phyloP scores from a whole-genome alignment of 1,140 invertebrate species.

The Bicyclus anynana region DNA sequence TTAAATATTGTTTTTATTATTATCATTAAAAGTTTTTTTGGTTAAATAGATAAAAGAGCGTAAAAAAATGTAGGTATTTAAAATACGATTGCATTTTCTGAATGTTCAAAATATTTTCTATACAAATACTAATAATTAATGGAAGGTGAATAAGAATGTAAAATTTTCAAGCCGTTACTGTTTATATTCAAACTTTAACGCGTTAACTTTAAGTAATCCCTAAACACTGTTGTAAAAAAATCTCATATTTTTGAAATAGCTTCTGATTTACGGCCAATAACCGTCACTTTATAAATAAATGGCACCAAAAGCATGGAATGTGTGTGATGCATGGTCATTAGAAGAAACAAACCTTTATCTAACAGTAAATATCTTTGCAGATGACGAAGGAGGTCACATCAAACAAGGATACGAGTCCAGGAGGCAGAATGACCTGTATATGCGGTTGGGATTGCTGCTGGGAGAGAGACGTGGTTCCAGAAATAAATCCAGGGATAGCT shows the following conservation, averaged over 20 bases:
- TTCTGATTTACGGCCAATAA: background rate
- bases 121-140: too few species aligned
- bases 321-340: conserved; percentile 24
- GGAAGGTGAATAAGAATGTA: too few species aligned
- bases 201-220: background rate
- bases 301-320: conserved; percentile 27
- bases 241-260: too few species aligned
- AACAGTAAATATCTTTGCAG: conserved; percentile 64
- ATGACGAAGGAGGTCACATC: conserved; percentile 83
- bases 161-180: too few species aligned
- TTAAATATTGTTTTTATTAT: background rate
- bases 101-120: too few species aligned
- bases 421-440: conserved; percentile 88
- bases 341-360: background rate
- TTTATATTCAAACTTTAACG: too few species aligned
- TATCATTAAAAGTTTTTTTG: too few species aligned
- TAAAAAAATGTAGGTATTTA: too few species aligned
- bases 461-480: conserved; percentile 81
- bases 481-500: conserved; percentile 71
- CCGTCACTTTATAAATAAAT: background rate
- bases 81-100: too few species aligned
- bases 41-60: too few species aligned
- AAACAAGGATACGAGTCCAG: conserved; percentile 80
- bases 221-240: too few species aligned
- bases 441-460: conserved; percentile 88